phyloP scores from a whole-genome alignment of 2,113 vertebrate species.

The Stigmatopora nigra region DNA sequence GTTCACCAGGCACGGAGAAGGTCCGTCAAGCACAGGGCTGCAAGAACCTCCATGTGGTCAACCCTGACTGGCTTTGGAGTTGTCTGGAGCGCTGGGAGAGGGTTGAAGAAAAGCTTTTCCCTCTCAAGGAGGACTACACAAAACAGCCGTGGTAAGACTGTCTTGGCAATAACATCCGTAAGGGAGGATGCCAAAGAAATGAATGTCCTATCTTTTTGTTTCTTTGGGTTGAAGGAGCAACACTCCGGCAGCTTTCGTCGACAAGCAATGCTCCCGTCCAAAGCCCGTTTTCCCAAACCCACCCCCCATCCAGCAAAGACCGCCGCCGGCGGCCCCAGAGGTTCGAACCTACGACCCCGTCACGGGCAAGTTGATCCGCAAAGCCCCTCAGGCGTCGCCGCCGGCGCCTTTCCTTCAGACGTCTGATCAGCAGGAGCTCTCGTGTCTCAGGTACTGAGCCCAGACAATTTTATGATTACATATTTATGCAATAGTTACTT shows the following conservation, averaged over 20 bases:
- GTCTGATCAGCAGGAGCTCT: slow-evolving; percentile 71
- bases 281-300: slow-evolving; percentile 73
- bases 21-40: slow-evolving; percentile 86
- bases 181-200: too few species aligned
- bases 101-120: slow-evolving; percentile 90
- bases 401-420: slow-evolving; percentile 68
- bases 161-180: too few species aligned
- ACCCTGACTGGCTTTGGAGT: slow-evolving; percentile 95
- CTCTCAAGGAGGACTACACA: slow-evolving; percentile 81
- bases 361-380: slow-evolving; percentile 91
- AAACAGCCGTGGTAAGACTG: slow-evolving; percentile 69
- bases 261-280: slow-evolving; percentile 67
- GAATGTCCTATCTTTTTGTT: background rate
- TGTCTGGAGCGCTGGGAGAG: slow-evolving; percentile 95
- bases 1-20: slow-evolving; percentile 85
- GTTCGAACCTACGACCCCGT: slow-evolving; percentile 81
- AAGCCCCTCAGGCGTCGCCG: slow-evolving; percentile 56
- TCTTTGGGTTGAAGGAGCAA: slow-evolving; percentile 70
- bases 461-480: background rate
- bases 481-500: background rate
- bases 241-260: slow-evolving; percentile 77
- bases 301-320: slow-evolving; percentile 73
- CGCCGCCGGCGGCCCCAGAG: slow-evolving; percentile 64
- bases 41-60: slow-evolving; percentile 85
- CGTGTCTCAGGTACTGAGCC: slow-evolving; percentile 80